Evolutionary conservation across 2,113 vertebrate species (phyloP).

Genomic region (Callorhinus ursinus): DNA sequence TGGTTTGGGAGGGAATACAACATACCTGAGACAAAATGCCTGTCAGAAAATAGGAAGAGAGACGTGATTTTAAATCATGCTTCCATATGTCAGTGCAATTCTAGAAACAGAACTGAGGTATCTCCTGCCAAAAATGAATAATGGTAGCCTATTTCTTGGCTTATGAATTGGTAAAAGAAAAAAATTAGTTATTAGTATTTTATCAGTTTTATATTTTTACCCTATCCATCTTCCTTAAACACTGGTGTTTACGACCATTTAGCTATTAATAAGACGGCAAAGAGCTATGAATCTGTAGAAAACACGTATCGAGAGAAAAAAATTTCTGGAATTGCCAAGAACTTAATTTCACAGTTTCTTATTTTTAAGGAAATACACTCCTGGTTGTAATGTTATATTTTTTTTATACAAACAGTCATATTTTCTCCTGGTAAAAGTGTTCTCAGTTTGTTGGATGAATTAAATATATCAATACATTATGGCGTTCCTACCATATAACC

Average conservation of each 20-base stretch:
- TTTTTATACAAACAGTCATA: constrained; percentile 1
- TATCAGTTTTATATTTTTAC: constrained; percentile 55
- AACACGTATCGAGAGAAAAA: not conserved
- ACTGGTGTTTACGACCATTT: not conserved
- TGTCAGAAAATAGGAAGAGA: not conserved
- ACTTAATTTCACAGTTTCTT: constrained; percentile 51
- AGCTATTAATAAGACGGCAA: not conserved
- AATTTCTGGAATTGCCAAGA: not conserved
- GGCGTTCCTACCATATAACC: not conserved
- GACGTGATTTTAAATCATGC: not conserved
- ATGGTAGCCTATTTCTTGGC: not conserved
- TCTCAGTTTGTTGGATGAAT: not conserved
- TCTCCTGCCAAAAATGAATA: constrained; percentile 45
- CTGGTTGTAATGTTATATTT: constrained; percentile 3
- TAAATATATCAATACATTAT: constrained; percentile 50
- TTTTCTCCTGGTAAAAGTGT: constrained; percentile 51
- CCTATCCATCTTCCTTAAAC: not conserved
- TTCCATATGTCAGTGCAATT: not conserved
- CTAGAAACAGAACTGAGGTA: not conserved
- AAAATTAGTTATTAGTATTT: not conserved
- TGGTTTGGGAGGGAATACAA: not conserved
- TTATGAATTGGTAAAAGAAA: constrained; percentile 12
- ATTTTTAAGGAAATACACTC: constrained; percentile 53
- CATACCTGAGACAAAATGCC: not conserved
- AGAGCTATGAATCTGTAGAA: not conserved